Evolutionary conservation across 2,113 vertebrate genomes (phyloP).

Genomic region (Sturnira hondurensis): DNA sequence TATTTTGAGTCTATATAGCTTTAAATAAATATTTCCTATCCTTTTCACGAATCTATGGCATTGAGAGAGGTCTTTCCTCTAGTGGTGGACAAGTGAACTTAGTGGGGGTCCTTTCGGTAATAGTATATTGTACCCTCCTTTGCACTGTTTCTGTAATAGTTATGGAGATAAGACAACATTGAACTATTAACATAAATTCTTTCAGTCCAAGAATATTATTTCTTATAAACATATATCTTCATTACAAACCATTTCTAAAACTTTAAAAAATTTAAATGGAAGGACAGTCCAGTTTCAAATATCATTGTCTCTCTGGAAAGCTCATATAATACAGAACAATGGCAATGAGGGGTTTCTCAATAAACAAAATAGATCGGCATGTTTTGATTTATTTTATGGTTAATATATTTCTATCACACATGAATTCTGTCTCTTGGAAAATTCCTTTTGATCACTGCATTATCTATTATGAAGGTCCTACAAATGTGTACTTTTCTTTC

Average conservation of each 20-base stretch:
- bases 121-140: too few relatives aligned
- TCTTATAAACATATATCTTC: neutral
- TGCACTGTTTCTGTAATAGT: too few relatives aligned
- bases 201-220: neutral
- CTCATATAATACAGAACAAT: neutral
- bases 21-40: too few relatives aligned
- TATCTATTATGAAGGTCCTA: neutral
- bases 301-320: neutral
- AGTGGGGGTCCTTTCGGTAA: too few relatives aligned
- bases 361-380: neutral
- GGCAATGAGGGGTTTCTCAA: neutral
- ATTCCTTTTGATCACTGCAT: neutral
- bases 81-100: too few relatives aligned
- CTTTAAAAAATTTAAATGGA: constrained; percentile 22
- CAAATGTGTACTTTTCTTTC: neutral
- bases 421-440: neutral
- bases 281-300: neutral
- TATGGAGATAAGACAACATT: neutral
- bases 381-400: neutral
- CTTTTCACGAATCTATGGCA: too few relatives aligned
- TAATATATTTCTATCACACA: neutral
- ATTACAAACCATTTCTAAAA: constrained; percentile 14
- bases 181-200: neutral
- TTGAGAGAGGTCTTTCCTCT: too few relatives aligned
- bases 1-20: too few relatives aligned